Percentiles rank a stretch among this genome's conserved stretches.
phyloP scores from a whole-genome alignment of 1,140 invertebrate species.

The Pentalonia nigronervosa region DNA sequence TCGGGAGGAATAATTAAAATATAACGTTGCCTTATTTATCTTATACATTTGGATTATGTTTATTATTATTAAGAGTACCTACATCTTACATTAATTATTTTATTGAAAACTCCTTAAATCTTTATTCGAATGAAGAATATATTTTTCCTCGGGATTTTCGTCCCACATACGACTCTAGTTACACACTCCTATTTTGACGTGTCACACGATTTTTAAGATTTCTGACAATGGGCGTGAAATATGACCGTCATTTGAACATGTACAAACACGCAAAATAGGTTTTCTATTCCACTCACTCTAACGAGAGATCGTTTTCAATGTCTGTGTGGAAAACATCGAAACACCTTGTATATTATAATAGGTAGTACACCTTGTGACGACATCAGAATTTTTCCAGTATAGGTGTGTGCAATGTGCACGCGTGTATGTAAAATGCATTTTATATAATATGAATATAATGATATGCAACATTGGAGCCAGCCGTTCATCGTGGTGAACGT shows the following conservation, averaged over 20 bases:
- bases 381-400: neutral
- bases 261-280: neutral
- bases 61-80: no score
- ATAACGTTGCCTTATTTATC: no score
- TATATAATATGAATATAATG: neutral
- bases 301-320: neutral
- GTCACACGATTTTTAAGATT: neutral
- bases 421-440: neutral
- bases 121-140: neutral
- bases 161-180: neutral
- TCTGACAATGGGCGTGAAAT: neutral
- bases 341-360: neutral
- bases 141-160: neutral
- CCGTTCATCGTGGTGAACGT: neutral
- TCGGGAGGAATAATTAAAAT: no score
- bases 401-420: neutral
- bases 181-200: neutral
- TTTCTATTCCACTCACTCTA: neutral
- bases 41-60: no score
- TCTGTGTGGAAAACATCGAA: neutral
- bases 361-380: neutral
- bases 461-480: neutral
- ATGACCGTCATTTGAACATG: neutral
- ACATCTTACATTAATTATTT: neutral
- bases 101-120: neutral